Base-by-base conservation (phyloP, 2,888 invertebrate species). In the Tetragonula carbonaria region DNA sequence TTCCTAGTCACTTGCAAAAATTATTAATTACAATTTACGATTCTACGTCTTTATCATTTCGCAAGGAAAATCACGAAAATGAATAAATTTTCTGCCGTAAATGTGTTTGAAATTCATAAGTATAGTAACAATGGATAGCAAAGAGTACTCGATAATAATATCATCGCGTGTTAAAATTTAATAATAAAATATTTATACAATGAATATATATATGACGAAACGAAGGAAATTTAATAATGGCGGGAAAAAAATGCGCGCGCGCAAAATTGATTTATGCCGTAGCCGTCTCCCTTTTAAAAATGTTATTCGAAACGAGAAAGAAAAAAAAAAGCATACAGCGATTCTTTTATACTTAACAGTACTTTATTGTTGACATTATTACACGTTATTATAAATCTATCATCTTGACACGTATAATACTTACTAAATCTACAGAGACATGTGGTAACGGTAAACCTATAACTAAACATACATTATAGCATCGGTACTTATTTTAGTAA, bases 311-410 rank as follows among this genome's bases (percentile, higher is more conserved):
- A 28, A 28, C 28, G 28, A 28, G 28, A 28, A 28, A 28, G 28
- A 33, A 33, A 33, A 33, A 33, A 33, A 33, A 33, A 33, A 33
- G 28, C 28, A 28, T 28, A 28, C 28, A 28, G 28, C 55, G 75
- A 51, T 51, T 28, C 38, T 53, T 33, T 55, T 85, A 82, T 92
- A 91, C 87, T 91, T 89, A 93, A 92, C 92, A 90, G 91, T 93
- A 91, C 91, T 93, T 93, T 93, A 93, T 93, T 93, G 90, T 91
- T 85, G 81, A 88, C 86, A 86, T 89, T 80, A 87, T 92, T 91
- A 92, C 91, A 90, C 85, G 82, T 90, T 92, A 86, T 92, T 92
- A 93, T 93, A 93, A 93, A 93, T 93, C 92, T 93, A 93, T 92
- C 90, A 84, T 92, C 91, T 92, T 88, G 92, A 93, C 93, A 93